A percentile compares a stretch with the other conserved stretches of the same genome.
These are phyloP conservation scores for Ctenodactylus gundi DNA, from an alignment of 2,113 vertebrate genomes.

Conservation along the genomic window DNA sequence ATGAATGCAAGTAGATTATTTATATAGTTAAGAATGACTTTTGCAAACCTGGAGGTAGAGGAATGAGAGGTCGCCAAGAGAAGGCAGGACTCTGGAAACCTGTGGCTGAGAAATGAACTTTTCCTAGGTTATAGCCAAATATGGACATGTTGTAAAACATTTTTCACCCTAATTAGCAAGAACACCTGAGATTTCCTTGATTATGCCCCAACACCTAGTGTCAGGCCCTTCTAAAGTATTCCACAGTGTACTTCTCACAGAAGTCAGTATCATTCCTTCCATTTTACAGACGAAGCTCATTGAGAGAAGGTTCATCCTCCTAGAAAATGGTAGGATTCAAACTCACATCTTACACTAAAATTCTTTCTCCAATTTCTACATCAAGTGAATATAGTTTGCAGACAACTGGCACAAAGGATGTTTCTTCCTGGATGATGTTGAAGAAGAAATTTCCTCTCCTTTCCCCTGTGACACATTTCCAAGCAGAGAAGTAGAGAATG, in stretches of 20 bases:
- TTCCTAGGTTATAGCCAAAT: background rate
- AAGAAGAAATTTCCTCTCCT: constrained; percentile 12
- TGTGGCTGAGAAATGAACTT: background rate
- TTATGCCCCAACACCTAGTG: background rate
- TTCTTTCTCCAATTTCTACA: background rate
- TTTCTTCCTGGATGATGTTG: background rate
- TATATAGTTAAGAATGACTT: background rate
- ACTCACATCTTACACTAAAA: background rate
- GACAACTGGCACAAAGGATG: background rate
- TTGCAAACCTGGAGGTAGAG: background rate
- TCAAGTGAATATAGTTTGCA: background rate
- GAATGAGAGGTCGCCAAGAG: background rate
- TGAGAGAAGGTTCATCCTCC: background rate
- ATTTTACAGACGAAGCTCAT: background rate
- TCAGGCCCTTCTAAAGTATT: background rate
- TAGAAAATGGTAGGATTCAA: background rate
- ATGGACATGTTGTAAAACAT: background rate
- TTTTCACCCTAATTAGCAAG: background rate
- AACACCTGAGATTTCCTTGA: background rate
- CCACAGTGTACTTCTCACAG: background rate
- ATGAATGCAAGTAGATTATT: background rate
- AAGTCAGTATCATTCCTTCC: background rate
- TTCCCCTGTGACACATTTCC: background rate
- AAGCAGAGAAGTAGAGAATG: background rate
- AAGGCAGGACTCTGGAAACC: background rate